These are phyloP conservation scores for Corythornis cristatus DNA, from an alignment of 2,113 vertebrate genomes.

Conservation along the genomic window DNA sequence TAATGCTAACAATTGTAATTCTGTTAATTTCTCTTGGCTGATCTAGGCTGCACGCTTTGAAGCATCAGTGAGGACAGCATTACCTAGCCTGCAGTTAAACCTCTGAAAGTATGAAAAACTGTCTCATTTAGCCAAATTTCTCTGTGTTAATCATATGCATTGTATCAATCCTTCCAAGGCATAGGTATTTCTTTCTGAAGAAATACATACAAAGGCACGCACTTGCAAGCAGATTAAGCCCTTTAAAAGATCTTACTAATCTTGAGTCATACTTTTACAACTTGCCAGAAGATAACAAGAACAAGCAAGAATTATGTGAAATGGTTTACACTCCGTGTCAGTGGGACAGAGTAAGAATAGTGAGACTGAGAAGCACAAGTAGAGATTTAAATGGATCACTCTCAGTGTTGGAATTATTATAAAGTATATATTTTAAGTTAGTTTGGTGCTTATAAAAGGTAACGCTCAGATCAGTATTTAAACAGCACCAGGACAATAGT, in stretches of 20 bases:
- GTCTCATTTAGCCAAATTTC: not conserved
- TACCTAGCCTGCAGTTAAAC: not conserved
- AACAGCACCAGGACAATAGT: not conserved
- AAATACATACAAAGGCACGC: not conserved
- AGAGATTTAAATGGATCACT: not conserved
- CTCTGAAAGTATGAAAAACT: not conserved
- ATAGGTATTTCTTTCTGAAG: not conserved
- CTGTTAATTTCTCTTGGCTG: not conserved
- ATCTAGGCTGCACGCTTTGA: rapidly evolving
- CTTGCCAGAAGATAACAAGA: not conserved
- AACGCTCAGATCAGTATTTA: not conserved
- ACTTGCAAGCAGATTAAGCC: not conserved
- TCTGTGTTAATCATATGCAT: not conserved
- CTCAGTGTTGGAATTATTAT: not conserved
- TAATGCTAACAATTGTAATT: not conserved
- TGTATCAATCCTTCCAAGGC: not conserved
- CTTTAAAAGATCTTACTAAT: not conserved
- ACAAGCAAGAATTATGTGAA: not conserved
- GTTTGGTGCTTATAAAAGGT: not conserved
- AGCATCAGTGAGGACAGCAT: not conserved
- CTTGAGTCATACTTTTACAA: not conserved
- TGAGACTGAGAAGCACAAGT: not conserved
- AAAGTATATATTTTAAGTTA: not conserved
- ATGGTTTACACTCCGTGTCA: not conserved
- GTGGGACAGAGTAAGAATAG: not conserved